A percentile compares a stretch with the other conserved stretches of the same genome.
These are phyloP conservation scores for Pollenia griseotomentosa DNA, from an alignment of 2,888 invertebrate species.

Conservation along the genomic window DNA sequence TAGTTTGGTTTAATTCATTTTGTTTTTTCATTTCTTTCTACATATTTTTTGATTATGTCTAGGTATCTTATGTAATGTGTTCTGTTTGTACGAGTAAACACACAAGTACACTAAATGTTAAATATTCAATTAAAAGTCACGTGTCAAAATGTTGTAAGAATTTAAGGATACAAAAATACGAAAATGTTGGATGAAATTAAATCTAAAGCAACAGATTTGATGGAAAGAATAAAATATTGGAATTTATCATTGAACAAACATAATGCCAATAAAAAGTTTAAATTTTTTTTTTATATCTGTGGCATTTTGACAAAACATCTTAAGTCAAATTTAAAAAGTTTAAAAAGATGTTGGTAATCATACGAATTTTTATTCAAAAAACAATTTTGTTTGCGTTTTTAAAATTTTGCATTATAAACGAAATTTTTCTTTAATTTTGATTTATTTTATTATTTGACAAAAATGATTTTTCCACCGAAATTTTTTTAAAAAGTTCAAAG, in stretches of 20 bases:
- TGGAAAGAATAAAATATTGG: background rate
- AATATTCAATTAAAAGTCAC: slow-evolving; percentile 59
- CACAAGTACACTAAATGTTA: slow-evolving; percentile 2
- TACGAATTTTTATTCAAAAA: too few relatives aligned
- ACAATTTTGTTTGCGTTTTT: too few relatives aligned
- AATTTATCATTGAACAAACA: background rate
- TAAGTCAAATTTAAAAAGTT: too few relatives aligned
- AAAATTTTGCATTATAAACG: too few relatives aligned
- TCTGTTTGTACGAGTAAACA: background rate
- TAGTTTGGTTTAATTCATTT: slow-evolving; percentile 2
- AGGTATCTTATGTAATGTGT: slow-evolving; percentile 1
- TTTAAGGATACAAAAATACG: slow-evolving; percentile 12
- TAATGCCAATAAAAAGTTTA: slow-evolving; percentile 2
- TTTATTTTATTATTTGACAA: too few relatives aligned
- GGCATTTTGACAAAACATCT: too few relatives aligned
- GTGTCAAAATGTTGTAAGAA: slow-evolving; percentile 54
- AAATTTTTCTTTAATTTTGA: too few relatives aligned
- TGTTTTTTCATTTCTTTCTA: background rate
- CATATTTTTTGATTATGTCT: slow-evolving; percentile 35
- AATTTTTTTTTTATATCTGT: too few relatives aligned
- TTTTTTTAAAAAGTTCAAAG: too few relatives aligned
- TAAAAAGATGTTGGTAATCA: too few relatives aligned
- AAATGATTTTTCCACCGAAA: too few relatives aligned
- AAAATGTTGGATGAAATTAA: background rate
- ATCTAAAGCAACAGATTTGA: background rate